phyloP scores from a whole-genome alignment of 1,140 invertebrate genomes.

The Amyelois transitella region DNA sequence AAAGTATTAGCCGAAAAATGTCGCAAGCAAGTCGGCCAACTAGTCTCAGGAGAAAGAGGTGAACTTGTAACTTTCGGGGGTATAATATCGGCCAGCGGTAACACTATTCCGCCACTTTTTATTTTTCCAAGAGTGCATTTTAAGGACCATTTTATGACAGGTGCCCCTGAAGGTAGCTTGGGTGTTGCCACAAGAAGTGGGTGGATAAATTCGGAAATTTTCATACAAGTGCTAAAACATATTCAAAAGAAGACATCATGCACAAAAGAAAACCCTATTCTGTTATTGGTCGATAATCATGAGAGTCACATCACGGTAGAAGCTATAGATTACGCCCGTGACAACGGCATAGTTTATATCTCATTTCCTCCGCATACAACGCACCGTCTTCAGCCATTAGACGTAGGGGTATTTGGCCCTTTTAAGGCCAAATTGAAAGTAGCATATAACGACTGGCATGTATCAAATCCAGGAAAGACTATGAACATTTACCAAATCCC shows the following conservation, averaged over 20 bases:
- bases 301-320: slow-evolving; percentile 32
- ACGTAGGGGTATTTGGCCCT: slow-evolving; percentile 57
- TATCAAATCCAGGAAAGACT: too few species aligned
- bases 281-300: slow-evolving; percentile 59
- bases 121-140: too few species aligned
- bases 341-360: slow-evolving; percentile 5
- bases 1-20: slow-evolving; percentile 40
- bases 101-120: too few species aligned
- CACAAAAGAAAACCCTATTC: too few species aligned
- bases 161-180: slow-evolving; percentile 51
- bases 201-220: slow-evolving; percentile 70
- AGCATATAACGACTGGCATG: slow-evolving; percentile 45
- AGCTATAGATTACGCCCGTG: slow-evolving; percentile 8
- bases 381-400: too few species aligned
- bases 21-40: slow-evolving; percentile 41
- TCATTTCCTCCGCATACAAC: slow-evolving; percentile 31
- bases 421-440: slow-evolving; percentile 52
- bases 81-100: slow-evolving; percentile 50
- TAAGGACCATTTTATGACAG: slow-evolving; percentile 47
- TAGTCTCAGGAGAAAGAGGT: slow-evolving; percentile 51
- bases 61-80: slow-evolving; percentile 45
- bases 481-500: slow-evolving; percentile 40
- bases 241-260: slow-evolving; percentile 34
- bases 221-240: slow-evolving; percentile 46
- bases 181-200: slow-evolving; percentile 59